phyloP scores from a whole-genome alignment of 23 tunicate genomes.

The Botrylloides violaceus region DNA sequence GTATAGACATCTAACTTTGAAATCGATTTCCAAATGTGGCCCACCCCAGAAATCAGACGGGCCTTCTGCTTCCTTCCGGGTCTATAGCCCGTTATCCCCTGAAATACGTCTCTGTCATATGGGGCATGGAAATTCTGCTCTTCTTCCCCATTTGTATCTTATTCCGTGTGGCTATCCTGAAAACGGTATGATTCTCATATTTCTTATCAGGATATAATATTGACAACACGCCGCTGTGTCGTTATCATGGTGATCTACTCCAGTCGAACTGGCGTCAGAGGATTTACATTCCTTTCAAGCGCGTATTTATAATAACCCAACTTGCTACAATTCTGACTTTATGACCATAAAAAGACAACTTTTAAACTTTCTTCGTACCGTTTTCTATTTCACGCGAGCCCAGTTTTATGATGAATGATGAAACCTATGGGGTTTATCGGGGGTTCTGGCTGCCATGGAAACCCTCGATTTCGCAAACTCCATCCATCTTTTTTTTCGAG shows the following conservation, averaged over 20 bases:
- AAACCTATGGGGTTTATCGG: neutral
- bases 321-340: neutral
- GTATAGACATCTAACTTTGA: too few species aligned
- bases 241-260: neutral
- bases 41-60: too few species aligned
- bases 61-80: too few species aligned
- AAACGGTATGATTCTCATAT: neutral
- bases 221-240: neutral
- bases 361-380: neutral
- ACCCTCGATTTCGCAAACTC: neutral
- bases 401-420: neutral
- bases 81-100: too few species aligned
- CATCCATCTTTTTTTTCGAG: neutral
- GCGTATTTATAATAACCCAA: neutral
- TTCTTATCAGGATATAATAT: neutral
- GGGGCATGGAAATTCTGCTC: too few species aligned
- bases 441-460: neutral
- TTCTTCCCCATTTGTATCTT: too few species aligned
- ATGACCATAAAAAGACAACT: neutral
- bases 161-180: too few species aligned
- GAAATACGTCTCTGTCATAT: too few species aligned
- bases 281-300: neutral
- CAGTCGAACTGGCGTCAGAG: conserved; percentile 1
- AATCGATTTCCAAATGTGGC: too few species aligned
- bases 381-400: neutral